phyloP scores from a whole-genome alignment of 2,113 vertebrate genomes.

The Catharus minimus region DNA sequence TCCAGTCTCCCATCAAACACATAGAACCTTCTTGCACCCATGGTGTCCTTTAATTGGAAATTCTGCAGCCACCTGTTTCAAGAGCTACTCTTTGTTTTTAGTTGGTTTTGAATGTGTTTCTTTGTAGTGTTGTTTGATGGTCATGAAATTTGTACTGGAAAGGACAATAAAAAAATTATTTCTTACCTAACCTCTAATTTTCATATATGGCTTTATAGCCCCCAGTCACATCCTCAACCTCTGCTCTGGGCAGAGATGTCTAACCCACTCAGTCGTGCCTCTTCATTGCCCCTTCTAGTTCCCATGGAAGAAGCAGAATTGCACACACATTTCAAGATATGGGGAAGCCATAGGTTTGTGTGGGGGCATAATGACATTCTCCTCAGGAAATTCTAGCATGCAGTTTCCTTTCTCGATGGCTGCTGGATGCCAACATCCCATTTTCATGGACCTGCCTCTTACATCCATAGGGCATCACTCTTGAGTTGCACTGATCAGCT shows the following conservation, averaged over 20 bases:
- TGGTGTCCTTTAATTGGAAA: background rate
- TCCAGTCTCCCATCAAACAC: background rate
- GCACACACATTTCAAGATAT: background rate
- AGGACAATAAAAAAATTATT: background rate
- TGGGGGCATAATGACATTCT: background rate
- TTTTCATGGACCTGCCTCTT: background rate
- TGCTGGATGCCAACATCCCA: background rate
- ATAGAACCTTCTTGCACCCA: background rate
- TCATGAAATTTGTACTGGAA: background rate
- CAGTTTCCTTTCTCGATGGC: background rate
- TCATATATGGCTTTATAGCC: background rate
- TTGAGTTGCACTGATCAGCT: background rate
- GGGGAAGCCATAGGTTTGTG: background rate
- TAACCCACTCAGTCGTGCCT: background rate
- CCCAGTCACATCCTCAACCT: background rate
- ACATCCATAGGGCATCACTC: background rate
- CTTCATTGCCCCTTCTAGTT: background rate
- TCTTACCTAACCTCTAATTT: background rate
- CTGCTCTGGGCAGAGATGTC: background rate
- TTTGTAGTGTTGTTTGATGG: background rate
- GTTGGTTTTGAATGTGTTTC: background rate
- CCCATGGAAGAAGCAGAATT: background rate
- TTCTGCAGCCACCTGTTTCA: background rate
- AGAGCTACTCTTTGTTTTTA: background rate
- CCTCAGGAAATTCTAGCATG: background rate